Evolutionary conservation across 2,888 invertebrate genomes (phyloP).

Genomic region (Pollenia griseotomentosa): DNA sequence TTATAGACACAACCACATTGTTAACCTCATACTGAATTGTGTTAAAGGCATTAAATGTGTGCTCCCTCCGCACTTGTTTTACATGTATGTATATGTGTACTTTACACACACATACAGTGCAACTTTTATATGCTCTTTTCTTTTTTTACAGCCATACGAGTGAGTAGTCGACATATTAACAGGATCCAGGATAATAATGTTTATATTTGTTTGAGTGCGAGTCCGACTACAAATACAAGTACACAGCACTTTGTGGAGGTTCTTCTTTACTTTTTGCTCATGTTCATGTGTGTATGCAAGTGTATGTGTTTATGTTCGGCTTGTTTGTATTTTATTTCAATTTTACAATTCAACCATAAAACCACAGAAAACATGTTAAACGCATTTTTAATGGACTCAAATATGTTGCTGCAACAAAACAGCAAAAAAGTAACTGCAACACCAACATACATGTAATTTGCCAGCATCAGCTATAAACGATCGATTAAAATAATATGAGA

Average conservation of each 20-base stretch:
- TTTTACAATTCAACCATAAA: slow-evolving; percentile 75
- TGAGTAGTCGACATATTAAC: slow-evolving; percentile 54
- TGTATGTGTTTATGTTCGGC: slow-evolving; percentile 29
- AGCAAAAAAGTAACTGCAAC: slow-evolving; percentile 45
- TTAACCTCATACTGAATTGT: slow-evolving; percentile 68
- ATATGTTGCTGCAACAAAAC: slow-evolving; percentile 80
- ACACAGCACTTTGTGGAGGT: slow-evolving; percentile 45
- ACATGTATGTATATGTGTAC: slow-evolving; percentile 1
- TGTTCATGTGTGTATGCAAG: neutral
- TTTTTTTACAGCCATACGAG: slow-evolving; percentile 54
- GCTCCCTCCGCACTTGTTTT: neutral
- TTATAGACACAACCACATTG: slow-evolving; percentile 72
- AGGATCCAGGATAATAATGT: slow-evolving; percentile 46
- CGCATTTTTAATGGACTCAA: slow-evolving; percentile 82
- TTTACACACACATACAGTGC: slow-evolving; percentile 32
- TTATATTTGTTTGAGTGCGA: slow-evolving; percentile 30
- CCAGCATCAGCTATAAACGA: slow-evolving; percentile 71
- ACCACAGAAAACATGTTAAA: slow-evolving; percentile 77
- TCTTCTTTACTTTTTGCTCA: slow-evolving; percentile 29
- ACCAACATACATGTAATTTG: slow-evolving; percentile 63
- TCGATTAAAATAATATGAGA: slow-evolving; percentile 71
- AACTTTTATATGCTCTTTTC: slow-evolving; percentile 50
- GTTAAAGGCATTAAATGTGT: slow-evolving; percentile 57
- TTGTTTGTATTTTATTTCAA: slow-evolving; percentile 77
- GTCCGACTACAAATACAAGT: slow-evolving; percentile 1